A percentile compares a stretch with the other conserved stretches of the same genome.
Conservation (phyloP, 1,140 invertebrate genomes). For the Drosophila bipectinata region DNA sequence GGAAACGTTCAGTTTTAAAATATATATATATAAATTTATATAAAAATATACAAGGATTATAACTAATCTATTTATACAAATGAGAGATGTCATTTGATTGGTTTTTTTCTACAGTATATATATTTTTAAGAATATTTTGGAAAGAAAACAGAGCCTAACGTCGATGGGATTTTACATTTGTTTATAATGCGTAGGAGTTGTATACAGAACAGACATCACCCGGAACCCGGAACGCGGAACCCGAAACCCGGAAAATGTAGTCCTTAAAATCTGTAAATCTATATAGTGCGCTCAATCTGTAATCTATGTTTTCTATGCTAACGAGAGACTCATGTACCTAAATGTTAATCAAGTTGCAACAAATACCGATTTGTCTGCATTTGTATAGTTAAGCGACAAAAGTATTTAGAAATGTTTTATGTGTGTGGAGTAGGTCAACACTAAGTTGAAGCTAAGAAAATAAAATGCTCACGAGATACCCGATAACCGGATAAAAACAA, state of each 20-base stretch:
- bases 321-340: conserved; percentile 82
- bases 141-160: not conserved
- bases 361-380: conserved; percentile 45
- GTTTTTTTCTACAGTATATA: conserved; percentile 41
- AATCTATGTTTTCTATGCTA: conserved; percentile 53
- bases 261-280: conserved; percentile 34
- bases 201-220: conserved; percentile 28
- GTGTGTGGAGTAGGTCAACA: conserved; percentile 43
- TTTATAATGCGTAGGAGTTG: conserved; percentile 20
- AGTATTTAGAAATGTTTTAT: conserved; percentile 74
- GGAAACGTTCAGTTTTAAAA: conserved; percentile 52
- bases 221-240: conserved; percentile 16
- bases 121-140: conserved; percentile 53
- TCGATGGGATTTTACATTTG: conserved; percentile 41
- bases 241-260: conserved; percentile 17
- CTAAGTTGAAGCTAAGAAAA: conserved; percentile 4
- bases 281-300: conserved; percentile 11
- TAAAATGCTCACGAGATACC: conserved; percentile 41
- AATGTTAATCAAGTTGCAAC: conserved; percentile 68
- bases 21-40: conserved; percentile 44
- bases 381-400: conserved; percentile 41
- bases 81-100: conserved; percentile 24
- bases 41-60: conserved; percentile 51
- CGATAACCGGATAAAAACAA: conserved; percentile 45
- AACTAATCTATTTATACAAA: conserved; percentile 42